Percentiles rank a stretch among this genome's conserved stretches.
phyloP scores from a whole-genome alignment of 2,797 vertebrate genomes.

The Pipistrellus kuhlii region DNA sequence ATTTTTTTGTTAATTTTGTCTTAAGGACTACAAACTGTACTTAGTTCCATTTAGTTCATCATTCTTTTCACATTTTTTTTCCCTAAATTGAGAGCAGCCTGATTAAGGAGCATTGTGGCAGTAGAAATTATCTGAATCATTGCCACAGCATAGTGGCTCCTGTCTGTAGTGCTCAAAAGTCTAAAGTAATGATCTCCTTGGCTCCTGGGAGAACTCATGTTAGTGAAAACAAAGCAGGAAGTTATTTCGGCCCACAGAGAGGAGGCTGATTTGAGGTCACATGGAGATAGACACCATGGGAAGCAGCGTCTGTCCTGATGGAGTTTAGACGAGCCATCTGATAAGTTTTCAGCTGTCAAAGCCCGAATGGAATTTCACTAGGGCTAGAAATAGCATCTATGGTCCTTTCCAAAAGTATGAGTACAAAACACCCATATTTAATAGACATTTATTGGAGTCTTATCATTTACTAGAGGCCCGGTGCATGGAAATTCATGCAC shows the following conservation, averaged over 20 bases:
- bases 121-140: background rate
- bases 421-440: background rate
- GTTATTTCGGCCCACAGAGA: background rate
- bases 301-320: background rate
- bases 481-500: too few species aligned
- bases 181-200: background rate
- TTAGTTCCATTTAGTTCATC: constrained; percentile 17
- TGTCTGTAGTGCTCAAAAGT: background rate
- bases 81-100: constrained; percentile 12
- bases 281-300: background rate
- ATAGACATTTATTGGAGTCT: background rate
- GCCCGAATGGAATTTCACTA: background rate
- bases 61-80: background rate
- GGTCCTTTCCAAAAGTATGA: background rate
- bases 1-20: background rate
- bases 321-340: background rate
- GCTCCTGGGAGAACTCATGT: background rate
- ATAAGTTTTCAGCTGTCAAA: constrained; percentile 55
- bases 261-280: background rate
- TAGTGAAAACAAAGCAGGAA: constrained; percentile 21
- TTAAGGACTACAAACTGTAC: constrained; percentile 20
- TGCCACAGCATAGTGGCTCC: background rate
- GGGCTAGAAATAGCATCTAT: background rate
- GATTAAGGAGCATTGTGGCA: background rate
- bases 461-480: background rate